Base-by-base conservation (phyloP, 2,888 invertebrate genomes). In the Epicampocera succincta region DNA sequence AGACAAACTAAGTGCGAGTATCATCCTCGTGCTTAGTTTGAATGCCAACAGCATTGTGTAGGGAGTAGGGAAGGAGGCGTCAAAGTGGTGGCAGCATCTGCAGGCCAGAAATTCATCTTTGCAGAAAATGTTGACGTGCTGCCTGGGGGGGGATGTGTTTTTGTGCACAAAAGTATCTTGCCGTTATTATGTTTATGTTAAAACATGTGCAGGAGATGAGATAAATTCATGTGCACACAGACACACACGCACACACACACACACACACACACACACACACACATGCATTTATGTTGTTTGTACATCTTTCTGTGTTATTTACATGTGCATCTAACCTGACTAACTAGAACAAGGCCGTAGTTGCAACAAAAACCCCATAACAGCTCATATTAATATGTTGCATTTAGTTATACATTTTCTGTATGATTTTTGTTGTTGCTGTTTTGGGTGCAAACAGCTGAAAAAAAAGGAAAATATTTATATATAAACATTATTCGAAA, bases 401-500 rank as follows among this genome's bases (percentile, higher is more conserved):
- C 75, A 66, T 33, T 42, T 52, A 13, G 12, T 3, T 60, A 42
- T 29, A 44, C 54, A 25, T 42, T 8, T 33, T 33, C 8, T 21
- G 19, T 58, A 40, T 19, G 17, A 11, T 56, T 58, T 29, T 63
- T 44, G n/a, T n/a, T 25, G 38, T 68, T 56, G 21, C 54, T 29
- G 19, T 73, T 76, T 52, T 54, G 5, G 15, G 19, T 52, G 68
- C 50, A 76, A 76, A 44, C 50, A 54, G 68, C 68, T 61, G 58
- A 60, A 60, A 75, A 60, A 48, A 72, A n/a, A n/a, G n/a, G n/a
- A n/a, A 68, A 13, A 12, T 60, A 25, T 40, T 21, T 19, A 29
- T 74, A 13, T 40, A 48, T 44, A 52, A 76, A 68, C 60, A 68
- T 76, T 69, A 76, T 69, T 76, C 69, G 69, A 76, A 76, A 76